Evolutionary conservation across 2,113 vertebrate genomes (phyloP), one percentile per base, ranked within the genome.

Genomic region (Dendrocopos noguchii): DNA sequence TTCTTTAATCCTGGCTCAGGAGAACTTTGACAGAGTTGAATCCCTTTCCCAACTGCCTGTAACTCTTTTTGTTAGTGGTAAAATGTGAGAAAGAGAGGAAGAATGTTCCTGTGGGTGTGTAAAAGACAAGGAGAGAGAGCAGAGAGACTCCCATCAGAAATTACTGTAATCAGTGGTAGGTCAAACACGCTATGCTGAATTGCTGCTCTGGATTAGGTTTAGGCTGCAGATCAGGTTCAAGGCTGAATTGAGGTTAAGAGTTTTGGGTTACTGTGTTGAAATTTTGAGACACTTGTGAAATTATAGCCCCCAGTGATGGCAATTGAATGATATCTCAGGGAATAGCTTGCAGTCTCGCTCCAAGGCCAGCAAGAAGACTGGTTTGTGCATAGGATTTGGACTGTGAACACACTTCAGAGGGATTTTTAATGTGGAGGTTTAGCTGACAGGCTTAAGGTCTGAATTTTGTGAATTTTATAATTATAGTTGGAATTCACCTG

Each of bases 251-350:
- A 79, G 92, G 74, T 91, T 87, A 91, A 84, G 64, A 31, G 84
- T 60, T 92, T 95, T 87, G 71, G 28, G 67, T 91, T 92, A 77
- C 78, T 89, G 55, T 12, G 52, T 75, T 87, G 84, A 94, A 93
- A 89, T 92, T 91, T 92, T 95, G 91, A 93, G 88, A 87, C 52
- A 88, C 22, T 71, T 87, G 88, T 96, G 87, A 93, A 92, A 95
- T 80, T 77, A 80, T 80, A 95, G 64, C 31, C 42, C 76, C 75
- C 22, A 52, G n/a, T 1, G 4, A 66, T 25, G 36, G 53, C 60
- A 73, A 83, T 42, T 9, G 5, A 74, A 61, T 21, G 21, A 57
- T 88, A 93, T 83, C 47, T 71, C 44, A 53, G 44, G 44, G 50
- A 84, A 55, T 33, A 85, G 47, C 65, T 44, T 76, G 24, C 87